Evolutionary conservation across 2,888 invertebrate genomes (phyloP).

Genomic region (Dilophus febrilis): DNA sequence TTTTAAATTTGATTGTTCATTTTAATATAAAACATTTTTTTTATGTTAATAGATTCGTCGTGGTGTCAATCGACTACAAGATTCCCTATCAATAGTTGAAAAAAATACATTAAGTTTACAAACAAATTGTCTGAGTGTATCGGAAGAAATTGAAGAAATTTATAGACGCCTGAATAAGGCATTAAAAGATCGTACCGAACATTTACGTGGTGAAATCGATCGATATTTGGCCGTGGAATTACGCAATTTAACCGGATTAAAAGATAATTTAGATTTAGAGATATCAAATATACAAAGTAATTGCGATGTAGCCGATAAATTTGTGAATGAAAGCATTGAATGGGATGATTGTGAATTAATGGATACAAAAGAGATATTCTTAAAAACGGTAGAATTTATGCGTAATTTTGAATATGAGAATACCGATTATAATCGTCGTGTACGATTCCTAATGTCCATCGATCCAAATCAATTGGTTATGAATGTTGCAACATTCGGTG

Average conservation of each 20-base stretch:
- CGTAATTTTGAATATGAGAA: conserved; percentile 89
- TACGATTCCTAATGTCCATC: conserved; percentile 73
- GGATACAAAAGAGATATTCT: conserved; percentile 90
- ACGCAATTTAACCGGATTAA: conserved; percentile 66
- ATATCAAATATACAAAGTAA: conserved; percentile 90
- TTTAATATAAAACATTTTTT: conserved; percentile 19
- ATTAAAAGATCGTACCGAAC: conserved; percentile 76
- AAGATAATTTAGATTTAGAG: conserved; percentile 88
- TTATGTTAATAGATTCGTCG: conserved; percentile 42
- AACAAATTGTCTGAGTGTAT: conserved; percentile 75
- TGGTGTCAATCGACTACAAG: conserved; percentile 75
- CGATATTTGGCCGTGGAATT: conserved; percentile 79
- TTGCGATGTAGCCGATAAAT: conserved; percentile 89
- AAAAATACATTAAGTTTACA: conserved; percentile 78
- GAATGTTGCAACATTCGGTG: conserved; percentile 79
- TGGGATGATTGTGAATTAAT: conserved; percentile 88
- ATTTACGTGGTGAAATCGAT: conserved; percentile 77
- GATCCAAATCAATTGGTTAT: conserved; percentile 82
- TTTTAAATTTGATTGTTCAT: no score
- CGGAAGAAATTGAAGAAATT: conserved; percentile 88
- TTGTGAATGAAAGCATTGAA: conserved; percentile 75
- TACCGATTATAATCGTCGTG: conserved; percentile 69
- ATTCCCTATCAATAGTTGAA: conserved; percentile 66
- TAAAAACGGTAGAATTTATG: conserved; percentile 89
- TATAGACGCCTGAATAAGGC: conserved; percentile 74